phyloP scores from a whole-genome alignment of 2,113 vertebrate genomes.

The Lipotes vexillifer region DNA sequence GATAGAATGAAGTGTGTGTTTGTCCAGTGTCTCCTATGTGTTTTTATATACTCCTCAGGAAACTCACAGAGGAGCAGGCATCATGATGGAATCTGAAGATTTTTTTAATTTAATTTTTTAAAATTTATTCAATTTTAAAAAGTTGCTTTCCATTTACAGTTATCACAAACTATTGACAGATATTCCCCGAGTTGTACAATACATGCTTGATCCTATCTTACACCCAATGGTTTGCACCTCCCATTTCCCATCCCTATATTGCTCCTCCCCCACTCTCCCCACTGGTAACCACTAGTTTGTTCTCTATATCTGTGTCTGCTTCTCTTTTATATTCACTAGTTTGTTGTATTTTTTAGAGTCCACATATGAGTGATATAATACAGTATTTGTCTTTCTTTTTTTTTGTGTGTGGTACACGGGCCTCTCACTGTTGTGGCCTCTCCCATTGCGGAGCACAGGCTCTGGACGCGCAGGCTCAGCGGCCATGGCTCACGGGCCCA shows the following conservation, averaged over 20 bases:
- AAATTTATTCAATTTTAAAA: not conserved
- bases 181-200: not conserved
- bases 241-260: not conserved
- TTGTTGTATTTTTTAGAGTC: no score
- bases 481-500: no score
- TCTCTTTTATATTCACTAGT: no score
- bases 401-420: no score
- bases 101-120: not conserved
- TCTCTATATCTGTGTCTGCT: no score
- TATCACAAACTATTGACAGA: not conserved
- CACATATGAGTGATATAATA: no score
- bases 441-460: no score
- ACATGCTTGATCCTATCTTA: not conserved
- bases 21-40: not conserved
- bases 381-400: no score
- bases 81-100: not conserved
- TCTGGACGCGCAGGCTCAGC: no score
- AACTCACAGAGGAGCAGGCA: not conserved
- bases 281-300: not conserved
- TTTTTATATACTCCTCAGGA: not conserved
- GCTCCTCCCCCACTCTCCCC: not conserved
- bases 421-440: no score
- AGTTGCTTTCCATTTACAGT: not conserved
- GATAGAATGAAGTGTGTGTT: not conserved
- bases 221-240: not conserved